Evolutionary conservation across 2,888 invertebrate genomes (phyloP).

Genomic region (Petrolisthes manimaculis): DNA sequence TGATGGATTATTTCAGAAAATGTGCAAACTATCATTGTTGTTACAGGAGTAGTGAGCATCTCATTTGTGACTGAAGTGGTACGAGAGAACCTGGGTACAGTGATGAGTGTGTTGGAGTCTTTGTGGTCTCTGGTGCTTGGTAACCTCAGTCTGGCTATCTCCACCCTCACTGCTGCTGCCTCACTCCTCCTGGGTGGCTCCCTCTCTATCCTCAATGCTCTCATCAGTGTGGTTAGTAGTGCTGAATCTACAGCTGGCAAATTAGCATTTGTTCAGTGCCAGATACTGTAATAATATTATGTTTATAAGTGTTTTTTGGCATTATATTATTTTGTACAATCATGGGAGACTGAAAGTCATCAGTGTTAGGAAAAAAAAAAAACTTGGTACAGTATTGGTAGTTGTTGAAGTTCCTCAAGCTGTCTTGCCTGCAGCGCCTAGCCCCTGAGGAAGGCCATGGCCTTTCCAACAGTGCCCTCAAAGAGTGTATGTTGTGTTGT

Average conservation of each 20-base stretch:
- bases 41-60: constrained; percentile 77
- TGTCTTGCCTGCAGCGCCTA: too few relatives aligned
- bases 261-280: not conserved
- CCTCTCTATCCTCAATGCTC: constrained; percentile 88
- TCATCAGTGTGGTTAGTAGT: constrained; percentile 81
- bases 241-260: too few relatives aligned
- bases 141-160: constrained; percentile 87
- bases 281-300: not conserved
- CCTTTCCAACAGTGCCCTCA: too few relatives aligned
- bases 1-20: too few relatives aligned
- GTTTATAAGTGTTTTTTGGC: not conserved
- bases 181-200: constrained; percentile 90
- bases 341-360: not conserved
- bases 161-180: constrained; percentile 86
- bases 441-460: too few relatives aligned
- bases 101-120: constrained; percentile 87
- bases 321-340: not conserved
- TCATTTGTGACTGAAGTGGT: constrained; percentile 84
- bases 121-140: constrained; percentile 92
- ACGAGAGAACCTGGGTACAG: constrained; percentile 89
- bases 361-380: not conserved
- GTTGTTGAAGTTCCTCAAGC: too few relatives aligned
- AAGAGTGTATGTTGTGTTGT: too few relatives aligned
- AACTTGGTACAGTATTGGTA: not conserved
- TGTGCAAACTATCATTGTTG: too few relatives aligned